Conservation (phyloP, 2,113 vertebrate species). For the Mesitornis unicolor region DNA sequence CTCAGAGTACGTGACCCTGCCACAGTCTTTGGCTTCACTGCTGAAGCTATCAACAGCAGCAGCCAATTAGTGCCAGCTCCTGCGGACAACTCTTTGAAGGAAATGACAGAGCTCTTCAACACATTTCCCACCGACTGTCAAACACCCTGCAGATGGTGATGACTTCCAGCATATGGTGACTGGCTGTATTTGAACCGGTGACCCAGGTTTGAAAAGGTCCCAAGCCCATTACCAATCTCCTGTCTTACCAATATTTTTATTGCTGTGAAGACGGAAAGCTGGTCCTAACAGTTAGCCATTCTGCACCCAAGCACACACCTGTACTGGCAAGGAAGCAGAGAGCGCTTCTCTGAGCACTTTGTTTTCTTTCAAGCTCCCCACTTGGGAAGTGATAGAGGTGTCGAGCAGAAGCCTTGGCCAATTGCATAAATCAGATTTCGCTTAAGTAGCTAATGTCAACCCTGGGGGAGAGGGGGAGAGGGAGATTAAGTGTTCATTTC, state of each 20-base stretch:
- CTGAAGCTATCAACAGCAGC: background rate
- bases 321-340: background rate
- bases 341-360: background rate
- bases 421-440: conserved; percentile 55
- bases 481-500: conserved; percentile 49
- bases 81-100: background rate
- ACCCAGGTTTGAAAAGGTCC: background rate
- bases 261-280: background rate
- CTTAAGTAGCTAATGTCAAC: conserved; percentile 34
- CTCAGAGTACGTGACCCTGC: background rate
- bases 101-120: background rate
- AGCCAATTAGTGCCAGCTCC: background rate
- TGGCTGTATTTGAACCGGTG: background rate
- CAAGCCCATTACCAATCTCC: background rate
- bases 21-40: background rate
- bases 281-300: background rate
- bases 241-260: background rate
- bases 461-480: background rate
- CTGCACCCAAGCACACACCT: background rate
- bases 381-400: background rate
- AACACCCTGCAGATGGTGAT: fast-evolving
- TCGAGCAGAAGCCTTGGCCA: background rate
- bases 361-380: background rate
- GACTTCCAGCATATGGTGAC: background rate
- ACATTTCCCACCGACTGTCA: background rate